Conservation (phyloP, 2,888 invertebrate species). For the Helleia helle region DNA sequence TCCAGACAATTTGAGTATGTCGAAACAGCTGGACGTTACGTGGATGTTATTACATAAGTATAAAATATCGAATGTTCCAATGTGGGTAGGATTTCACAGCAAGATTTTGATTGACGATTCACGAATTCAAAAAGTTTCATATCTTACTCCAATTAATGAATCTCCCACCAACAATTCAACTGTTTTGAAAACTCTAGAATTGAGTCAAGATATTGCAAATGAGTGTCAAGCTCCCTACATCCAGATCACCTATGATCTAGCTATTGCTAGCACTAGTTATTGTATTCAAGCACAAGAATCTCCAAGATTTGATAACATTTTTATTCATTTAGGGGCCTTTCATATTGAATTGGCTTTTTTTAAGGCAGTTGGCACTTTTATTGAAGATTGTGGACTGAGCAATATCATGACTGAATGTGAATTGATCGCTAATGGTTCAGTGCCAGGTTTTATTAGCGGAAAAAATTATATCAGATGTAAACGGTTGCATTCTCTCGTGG, state of each 20-base stretch:
- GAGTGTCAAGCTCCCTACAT: slow-evolving; percentile 24
- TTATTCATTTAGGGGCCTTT: slow-evolving; percentile 28
- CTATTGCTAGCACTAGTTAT: slow-evolving; percentile 23
- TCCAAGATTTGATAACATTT: slow-evolving; percentile 28
- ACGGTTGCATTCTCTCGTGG: slow-evolving; percentile 25
- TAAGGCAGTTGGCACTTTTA: slow-evolving; percentile 28
- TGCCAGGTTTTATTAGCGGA: slow-evolving; percentile 26
- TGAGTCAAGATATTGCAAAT: slow-evolving; percentile 23
- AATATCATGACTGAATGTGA: slow-evolving; percentile 23
- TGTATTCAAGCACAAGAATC: slow-evolving; percentile 24
- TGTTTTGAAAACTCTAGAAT: slow-evolving; percentile 24
- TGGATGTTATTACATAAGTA: slow-evolving; percentile 20
- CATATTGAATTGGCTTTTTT: slow-evolving; percentile 29
- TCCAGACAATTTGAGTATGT: slow-evolving; percentile 18
- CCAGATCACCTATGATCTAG: slow-evolving; percentile 28
- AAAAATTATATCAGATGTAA: slow-evolving; percentile 32
- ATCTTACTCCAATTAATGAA: slow-evolving; percentile 27
- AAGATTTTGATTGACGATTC: slow-evolving; percentile 23
- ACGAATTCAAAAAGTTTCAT: slow-evolving; percentile 26
- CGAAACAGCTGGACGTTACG: slow-evolving; percentile 15
- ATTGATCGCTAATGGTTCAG: slow-evolving; percentile 26
- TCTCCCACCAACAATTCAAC: slow-evolving; percentile 28
- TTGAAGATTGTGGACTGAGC: slow-evolving; percentile 26
- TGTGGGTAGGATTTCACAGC: slow-evolving; percentile 31
- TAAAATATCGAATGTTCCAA: slow-evolving; percentile 19